phyloP scores from a whole-genome alignment of 1,140 invertebrate species.

The Drosophila watanabei region DNA sequence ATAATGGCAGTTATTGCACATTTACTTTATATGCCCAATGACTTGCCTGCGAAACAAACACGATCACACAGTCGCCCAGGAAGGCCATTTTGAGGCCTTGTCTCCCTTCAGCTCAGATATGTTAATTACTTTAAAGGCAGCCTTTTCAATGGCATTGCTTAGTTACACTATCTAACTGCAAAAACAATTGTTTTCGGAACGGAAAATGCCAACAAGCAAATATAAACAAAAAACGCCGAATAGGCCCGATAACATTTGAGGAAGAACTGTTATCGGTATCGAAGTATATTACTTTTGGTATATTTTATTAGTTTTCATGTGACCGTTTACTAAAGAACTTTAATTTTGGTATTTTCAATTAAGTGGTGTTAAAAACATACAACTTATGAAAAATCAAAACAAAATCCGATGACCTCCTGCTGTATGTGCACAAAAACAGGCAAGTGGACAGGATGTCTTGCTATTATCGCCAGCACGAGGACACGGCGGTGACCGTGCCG shows the following conservation, averaged over 20 bases:
- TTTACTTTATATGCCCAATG: background rate
- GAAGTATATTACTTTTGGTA: background rate
- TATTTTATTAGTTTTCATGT: background rate
- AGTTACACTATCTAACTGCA: background rate
- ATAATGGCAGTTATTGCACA: background rate
- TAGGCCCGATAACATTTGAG: conserved; percentile 10
- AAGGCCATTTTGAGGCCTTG: conserved; percentile 87
- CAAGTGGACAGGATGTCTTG: conserved; percentile 87
- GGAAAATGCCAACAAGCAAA: conserved; percentile 55
- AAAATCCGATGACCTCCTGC: conserved; percentile 20
- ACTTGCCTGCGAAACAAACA: conserved; percentile 90
- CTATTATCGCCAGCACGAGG: conserved; percentile 87
- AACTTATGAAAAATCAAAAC: conserved; percentile 2
- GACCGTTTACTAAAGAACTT: too few relatives aligned
- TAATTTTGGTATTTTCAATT: background rate
- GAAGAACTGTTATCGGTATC: background rate
- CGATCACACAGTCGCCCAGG: conserved; percentile 89
- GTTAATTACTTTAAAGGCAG: conserved; percentile 21
- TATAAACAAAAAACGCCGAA: conserved; percentile 61
- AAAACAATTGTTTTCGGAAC: conserved; percentile 22
- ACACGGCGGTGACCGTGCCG: conserved; percentile 88
- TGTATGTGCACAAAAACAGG: conserved; percentile 32
- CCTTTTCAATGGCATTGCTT: conserved; percentile 57
- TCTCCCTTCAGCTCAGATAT: conserved; percentile 32
- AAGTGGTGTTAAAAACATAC: background rate